Evolutionary conservation across 2,797 vertebrate species (phyloP), one percentile per base, ranked within the genome.

Genomic region (Poeciliopsis presidionis): DNA sequence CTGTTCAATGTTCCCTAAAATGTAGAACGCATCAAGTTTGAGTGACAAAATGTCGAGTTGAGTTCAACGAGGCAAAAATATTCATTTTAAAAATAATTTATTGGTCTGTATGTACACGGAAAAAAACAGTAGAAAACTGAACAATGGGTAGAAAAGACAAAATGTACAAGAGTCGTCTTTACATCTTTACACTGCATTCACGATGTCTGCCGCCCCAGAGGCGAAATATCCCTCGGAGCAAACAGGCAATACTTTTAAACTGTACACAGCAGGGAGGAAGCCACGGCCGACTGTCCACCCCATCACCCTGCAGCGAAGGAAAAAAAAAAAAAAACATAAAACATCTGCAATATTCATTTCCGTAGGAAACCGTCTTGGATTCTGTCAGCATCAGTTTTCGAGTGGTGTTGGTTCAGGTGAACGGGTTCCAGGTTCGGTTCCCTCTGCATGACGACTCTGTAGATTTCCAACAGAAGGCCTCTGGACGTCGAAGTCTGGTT

Each of bases 1-100:
- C 4, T 6, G 55, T 63, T 63, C 6, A 63, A 63, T 53, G 33
- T 28, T 22, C 59, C 7, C 28, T 59, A 61, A 14, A 14, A 61
- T 18, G 25, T 4, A n/a, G 25, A 55, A 12, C 53, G 12, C 8
- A 11, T n/a, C 8, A 12, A 11, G 22, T 55, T 51, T 3, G 18
- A 16, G 2, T 22, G 18, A n/a, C 51, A 55, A 53, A 55, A 53
- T 25, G 22, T 53, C 20, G 7, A 53, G 51, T 53, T 1, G 51
- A 53, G 51, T 9, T 53, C 51, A 55, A 55, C 33, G 8, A 5
- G 20, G 18, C 63, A 39, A 65, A 65, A 53, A 13, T 14, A 3
- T 41, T 73, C 2, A 70, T 91, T 95, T 95, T 92, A 93, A 95
- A 96, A 96, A 96, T 96, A 96, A 96, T 96, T 96, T 96, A 96